Evolutionary conservation across 2,797 vertebrate species (phyloP).

Genomic region (Galago senegalensis): DNA sequence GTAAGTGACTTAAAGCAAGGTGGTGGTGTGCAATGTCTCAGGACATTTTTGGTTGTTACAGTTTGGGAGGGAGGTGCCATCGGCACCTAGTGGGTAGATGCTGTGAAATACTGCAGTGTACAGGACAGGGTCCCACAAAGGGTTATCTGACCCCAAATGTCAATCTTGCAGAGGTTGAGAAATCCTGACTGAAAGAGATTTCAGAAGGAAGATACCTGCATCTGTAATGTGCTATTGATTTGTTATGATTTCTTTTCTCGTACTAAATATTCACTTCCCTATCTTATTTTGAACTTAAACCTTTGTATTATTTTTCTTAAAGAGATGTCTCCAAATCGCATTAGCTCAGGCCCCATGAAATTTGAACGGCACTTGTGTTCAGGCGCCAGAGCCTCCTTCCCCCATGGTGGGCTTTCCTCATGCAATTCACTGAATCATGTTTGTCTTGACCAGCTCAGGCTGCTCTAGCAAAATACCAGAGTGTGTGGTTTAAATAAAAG

Average conservation of each 20-base stretch:
- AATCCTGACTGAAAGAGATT: neutral
- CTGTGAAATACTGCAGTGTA: neutral
- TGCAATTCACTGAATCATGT: neutral
- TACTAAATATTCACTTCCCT: neutral
- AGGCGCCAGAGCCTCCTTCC: neutral
- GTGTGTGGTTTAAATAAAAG: neutral
- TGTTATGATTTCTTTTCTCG: neutral
- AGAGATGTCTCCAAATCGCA: neutral
- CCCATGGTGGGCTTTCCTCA: neutral
- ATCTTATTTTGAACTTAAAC: slow-evolving; percentile 10
- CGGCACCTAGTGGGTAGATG: neutral
- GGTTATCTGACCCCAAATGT: neutral
- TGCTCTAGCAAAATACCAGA: neutral
- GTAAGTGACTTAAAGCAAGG: neutral
- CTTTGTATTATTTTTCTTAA: slow-evolving; percentile 20
- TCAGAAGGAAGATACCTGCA: neutral
- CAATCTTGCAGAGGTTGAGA: neutral
- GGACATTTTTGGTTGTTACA: neutral
- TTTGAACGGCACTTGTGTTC: neutral
- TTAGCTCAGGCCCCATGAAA: neutral
- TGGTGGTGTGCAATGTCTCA: neutral
- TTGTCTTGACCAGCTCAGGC: neutral
- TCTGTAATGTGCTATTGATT: neutral
- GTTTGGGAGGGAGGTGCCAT: neutral
- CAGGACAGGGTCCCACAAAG: neutral